Percentiles rank a stretch among this genome's conserved stretches.
These are phyloP conservation scores for Sycobia sp. DNA, from an alignment of 1,140 invertebrate genomes.

Conservation along the genomic window DNA sequence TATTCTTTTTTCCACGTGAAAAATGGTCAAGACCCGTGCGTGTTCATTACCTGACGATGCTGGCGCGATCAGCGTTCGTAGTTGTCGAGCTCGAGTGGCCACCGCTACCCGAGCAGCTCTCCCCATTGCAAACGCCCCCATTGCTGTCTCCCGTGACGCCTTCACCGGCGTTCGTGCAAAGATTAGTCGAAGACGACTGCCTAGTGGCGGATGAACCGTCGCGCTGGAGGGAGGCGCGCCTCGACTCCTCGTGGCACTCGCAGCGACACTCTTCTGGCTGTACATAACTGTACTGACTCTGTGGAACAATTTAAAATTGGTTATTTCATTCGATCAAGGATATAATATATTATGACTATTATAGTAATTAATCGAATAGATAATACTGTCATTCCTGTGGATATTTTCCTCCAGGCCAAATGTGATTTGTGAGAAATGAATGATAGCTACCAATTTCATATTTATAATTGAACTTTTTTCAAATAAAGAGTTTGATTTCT, in stretches of 20 bases:
- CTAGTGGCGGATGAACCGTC: constrained; percentile 21
- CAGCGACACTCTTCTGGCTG: constrained; percentile 82
- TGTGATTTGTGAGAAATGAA: no score
- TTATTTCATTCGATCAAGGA: no score
- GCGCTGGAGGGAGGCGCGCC: constrained; percentile 49
- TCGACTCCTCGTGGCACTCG: constrained; percentile 74
- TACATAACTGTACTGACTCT: constrained; percentile 71
- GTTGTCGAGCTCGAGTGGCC: constrained; percentile 8
- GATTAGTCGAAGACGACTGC: constrained; percentile 40
- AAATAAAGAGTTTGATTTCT: no score
- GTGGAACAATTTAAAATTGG: no score
- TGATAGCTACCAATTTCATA: no score
- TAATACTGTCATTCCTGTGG: no score
- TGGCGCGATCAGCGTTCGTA: constrained; percentile 41
- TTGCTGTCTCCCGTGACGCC: background rate
- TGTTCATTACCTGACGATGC: constrained; percentile 54
- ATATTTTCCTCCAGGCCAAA: no score
- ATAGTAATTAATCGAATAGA: no score
- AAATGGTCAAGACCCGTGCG: constrained; percentile 30
- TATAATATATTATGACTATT: no score
- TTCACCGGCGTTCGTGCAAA: constrained; percentile 36
- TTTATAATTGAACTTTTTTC: no score
- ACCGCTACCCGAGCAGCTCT: constrained; percentile 33
- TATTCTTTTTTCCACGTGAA: constrained; percentile 18
- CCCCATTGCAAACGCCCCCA: constrained; percentile 39